A percentile compares a stretch with the other conserved stretches of the same genome.
phyloP scores from a whole-genome alignment of 2,113 vertebrate genomes.

The Ageneiosus marmoratus region DNA sequence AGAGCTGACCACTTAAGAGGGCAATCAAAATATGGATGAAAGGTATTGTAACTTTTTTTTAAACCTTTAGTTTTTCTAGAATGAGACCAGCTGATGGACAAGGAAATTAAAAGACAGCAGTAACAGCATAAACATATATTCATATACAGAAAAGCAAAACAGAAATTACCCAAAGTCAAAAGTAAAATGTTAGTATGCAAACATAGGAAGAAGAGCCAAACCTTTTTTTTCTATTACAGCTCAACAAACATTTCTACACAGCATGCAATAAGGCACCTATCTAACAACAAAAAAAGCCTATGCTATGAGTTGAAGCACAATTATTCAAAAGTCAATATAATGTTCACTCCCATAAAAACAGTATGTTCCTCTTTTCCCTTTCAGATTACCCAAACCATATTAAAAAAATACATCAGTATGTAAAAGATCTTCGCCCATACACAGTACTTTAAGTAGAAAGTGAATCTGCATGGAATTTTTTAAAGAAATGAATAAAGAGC shows the following conservation, averaged over 20 bases:
- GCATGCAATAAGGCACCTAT: conserved; percentile 85
- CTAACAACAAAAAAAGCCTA: conserved; percentile 81
- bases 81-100: conserved; percentile 68
- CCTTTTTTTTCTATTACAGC: conserved; percentile 69
- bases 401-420: conserved; percentile 81
- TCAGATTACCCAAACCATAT: conserved; percentile 74
- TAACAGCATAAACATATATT: conserved; percentile 75
- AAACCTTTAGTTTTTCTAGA: conserved; percentile 63
- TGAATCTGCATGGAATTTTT: conserved; percentile 63
- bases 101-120: conserved; percentile 68
- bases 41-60: conserved; percentile 58
- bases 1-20: conserved; percentile 68
- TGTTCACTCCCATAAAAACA: conserved; percentile 76
- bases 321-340: conserved; percentile 69
- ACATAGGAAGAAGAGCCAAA: conserved; percentile 70
- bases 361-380: conserved; percentile 72
- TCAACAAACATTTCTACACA: conserved; percentile 78
- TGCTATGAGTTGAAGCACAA: conserved; percentile 77
- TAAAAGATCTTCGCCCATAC: conserved; percentile 74
- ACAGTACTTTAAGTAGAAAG: conserved; percentile 74
- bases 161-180: conserved; percentile 66
- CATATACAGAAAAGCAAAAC: conserved; percentile 74
- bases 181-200: conserved; percentile 76
- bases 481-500: conserved; percentile 61
- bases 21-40: conserved; percentile 69